phyloP scores from a whole-genome alignment of 2,797 vertebrate species.

The Cygnus olor region DNA sequence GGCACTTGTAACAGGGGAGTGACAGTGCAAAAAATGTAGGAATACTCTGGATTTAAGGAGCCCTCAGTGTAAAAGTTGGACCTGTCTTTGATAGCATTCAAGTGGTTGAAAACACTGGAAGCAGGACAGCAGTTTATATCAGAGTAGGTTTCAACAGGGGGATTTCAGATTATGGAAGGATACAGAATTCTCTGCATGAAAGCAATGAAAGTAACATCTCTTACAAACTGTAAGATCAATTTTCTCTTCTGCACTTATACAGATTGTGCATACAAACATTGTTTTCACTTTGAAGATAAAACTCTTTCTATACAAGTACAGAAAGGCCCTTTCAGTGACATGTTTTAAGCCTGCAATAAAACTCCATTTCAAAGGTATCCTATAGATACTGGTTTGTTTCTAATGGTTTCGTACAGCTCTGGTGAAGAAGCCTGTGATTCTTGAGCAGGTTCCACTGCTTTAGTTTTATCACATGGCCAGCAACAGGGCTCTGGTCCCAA shows the following conservation, averaged over 20 bases:
- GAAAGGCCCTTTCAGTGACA: not conserved
- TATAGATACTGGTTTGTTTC: not conserved
- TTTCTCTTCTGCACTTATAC: not conserved
- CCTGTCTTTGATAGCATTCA: not conserved
- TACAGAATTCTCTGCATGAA: not conserved
- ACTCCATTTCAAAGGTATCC: not conserved
- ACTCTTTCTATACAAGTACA: not conserved
- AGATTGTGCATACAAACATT: not conserved
- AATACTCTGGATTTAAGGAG: not conserved
- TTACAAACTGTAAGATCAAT: not conserved
- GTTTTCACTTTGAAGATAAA: not conserved
- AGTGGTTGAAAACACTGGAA: not conserved
- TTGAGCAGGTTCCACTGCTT: not conserved
- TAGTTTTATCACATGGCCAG: not conserved
- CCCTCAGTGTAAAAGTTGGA: fast-evolving
- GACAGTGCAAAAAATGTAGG: not conserved
- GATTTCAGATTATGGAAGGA: not conserved
- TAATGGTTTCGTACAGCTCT: not conserved
- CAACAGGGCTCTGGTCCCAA: not conserved
- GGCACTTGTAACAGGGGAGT: not conserved
- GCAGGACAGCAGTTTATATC: not conserved
- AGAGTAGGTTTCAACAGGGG: not conserved
- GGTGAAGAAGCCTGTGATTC: not conserved
- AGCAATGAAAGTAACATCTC: not conserved
- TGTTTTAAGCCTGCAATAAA: not conserved